A percentile compares a stretch with the other conserved stretches of the same genome.
Conservation (phyloP, 64 coral and sea anemone genomes). For the Trachythela sp. region DNA sequence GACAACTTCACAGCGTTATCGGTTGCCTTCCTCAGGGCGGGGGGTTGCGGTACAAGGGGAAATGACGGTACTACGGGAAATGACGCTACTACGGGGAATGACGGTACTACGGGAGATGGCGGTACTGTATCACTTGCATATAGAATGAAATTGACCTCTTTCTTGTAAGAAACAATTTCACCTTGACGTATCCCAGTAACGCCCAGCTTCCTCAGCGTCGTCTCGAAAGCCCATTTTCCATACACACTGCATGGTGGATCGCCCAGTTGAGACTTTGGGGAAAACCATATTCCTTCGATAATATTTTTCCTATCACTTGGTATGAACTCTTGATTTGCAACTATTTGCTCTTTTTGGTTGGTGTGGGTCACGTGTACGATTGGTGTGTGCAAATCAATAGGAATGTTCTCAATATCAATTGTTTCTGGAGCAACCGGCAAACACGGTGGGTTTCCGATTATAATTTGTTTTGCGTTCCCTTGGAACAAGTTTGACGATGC, state of each 20-base stretch:
- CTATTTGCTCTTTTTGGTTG: conserved; percentile 22
- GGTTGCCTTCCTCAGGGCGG: conserved; percentile 46
- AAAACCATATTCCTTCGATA: conserved; percentile 46
- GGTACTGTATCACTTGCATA: no score
- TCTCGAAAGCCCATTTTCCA: conserved; percentile 36
- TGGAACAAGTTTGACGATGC: no score
- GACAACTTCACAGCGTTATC: neutral
- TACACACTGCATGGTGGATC: conserved; percentile 8
- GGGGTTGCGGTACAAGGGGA: no score
- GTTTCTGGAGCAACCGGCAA: no score
- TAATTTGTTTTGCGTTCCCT: no score
- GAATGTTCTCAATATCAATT: conserved; percentile 1
- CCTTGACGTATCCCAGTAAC: conserved; percentile 39
- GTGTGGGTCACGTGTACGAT: conserved; percentile 52
- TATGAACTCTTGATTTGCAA: neutral
- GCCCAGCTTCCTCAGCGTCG: conserved; percentile 33
- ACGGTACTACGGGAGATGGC: no score
- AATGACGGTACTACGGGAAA: no score
- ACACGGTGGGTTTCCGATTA: no score
- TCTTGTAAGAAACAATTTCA: conserved; percentile 50
- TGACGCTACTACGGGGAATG: no score
- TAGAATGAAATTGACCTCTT: conserved; percentile 56
- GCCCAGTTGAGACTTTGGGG: conserved; percentile 5
- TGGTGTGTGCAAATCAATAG: conserved; percentile 27
- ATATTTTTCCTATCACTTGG: conserved; percentile 51